Evolutionary conservation across 2,888 invertebrate species (phyloP), one percentile per base, ranked within the genome.

Genomic region (Lepidocyrtoides sp.): DNA sequence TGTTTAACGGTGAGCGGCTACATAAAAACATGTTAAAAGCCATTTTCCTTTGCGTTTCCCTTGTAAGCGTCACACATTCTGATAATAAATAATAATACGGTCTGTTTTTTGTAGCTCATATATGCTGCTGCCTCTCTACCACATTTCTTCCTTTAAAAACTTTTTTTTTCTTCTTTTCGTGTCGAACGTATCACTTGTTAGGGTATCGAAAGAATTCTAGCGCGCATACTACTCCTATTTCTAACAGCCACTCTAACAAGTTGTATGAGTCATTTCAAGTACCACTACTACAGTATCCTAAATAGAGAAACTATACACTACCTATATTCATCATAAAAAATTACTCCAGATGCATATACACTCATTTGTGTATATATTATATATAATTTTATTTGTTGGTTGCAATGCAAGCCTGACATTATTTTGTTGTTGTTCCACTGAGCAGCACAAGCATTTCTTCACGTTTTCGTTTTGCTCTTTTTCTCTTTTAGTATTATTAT

Each of bases 51-150:
- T 77, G 51, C 77, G 17, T 75, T 26, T 26, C 60, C 26, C 82
- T 41, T 83, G 82, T 83, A 83, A 83, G 63, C 63, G 82, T 83
- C 82, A 83, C 63, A 60, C 82, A 83, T 83, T 77, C 63, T 44
- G 63, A 48, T 63, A 83, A 83, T 83, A 83, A 83, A 83, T 83
- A 83, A 81, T 57, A 81, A 81, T 81, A 81, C n/a, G 77, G 79
- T 57, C 32, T 81, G 54, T 81, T 81, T n/a, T n/a, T 57, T 32
- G 17, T 81, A 29, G 36, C 17, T 81, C 44, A n/a, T 77, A 54
- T 7, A n/a, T 36, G 36, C 36, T 36, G 36, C 4, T 63, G 36
- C 60, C 60, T 60, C 48, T 63, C 66, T 60, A 83, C 57, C 36
- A 36, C 3, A 4, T 36, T 36, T 36, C 36, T 36, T 36, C 36